Evolutionary conservation across 23 tunicate genomes (phyloP).

Genomic region (Halocynthia aurantium): DNA sequence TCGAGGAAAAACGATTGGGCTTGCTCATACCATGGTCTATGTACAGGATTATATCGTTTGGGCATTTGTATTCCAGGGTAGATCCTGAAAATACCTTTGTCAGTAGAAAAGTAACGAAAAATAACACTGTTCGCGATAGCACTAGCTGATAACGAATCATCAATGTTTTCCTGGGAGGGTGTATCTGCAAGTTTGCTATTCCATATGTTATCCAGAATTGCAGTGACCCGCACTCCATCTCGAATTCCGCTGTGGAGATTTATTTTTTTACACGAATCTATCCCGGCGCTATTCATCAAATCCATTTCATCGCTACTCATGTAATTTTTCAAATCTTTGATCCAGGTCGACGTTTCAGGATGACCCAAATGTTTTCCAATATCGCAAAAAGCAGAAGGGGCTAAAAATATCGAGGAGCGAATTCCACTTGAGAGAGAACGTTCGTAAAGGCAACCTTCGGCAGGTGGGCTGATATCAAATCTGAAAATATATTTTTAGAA

Average conservation of each 20-base stretch:
- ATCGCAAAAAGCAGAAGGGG: constrained; percentile 57
- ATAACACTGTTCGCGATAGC: constrained; percentile 6
- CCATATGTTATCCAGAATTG: constrained; percentile 18
- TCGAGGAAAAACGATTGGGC: constrained; percentile 20
- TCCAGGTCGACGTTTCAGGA: constrained; percentile 24
- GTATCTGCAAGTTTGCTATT: neutral
- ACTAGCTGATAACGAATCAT: neutral
- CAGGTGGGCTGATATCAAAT: constrained; percentile 33
- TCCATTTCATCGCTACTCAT: neutral
- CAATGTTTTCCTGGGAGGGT: neutral
- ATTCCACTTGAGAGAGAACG: constrained; percentile 5
- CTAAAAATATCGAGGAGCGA: constrained; percentile 28
- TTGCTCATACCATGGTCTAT: constrained; percentile 81
- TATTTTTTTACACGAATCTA: neutral
- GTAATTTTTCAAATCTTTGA: constrained; percentile 1
- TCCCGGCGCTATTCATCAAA: neutral
- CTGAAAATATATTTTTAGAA: constrained; percentile 1
- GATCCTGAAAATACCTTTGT: constrained; percentile 69
- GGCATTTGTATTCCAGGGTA: constrained; percentile 73
- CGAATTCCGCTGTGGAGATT: constrained; percentile 9
- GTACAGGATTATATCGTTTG: constrained; percentile 50
- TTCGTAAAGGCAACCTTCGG: constrained; percentile 12
- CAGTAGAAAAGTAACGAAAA: constrained; percentile 64
- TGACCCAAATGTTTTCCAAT: constrained; percentile 39
- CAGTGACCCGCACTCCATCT: constrained; percentile 15